These are phyloP conservation scores for Xanthostigma xanthostigma DNA, from an alignment of 2,888 invertebrate genomes.

Conservation along the genomic window DNA sequence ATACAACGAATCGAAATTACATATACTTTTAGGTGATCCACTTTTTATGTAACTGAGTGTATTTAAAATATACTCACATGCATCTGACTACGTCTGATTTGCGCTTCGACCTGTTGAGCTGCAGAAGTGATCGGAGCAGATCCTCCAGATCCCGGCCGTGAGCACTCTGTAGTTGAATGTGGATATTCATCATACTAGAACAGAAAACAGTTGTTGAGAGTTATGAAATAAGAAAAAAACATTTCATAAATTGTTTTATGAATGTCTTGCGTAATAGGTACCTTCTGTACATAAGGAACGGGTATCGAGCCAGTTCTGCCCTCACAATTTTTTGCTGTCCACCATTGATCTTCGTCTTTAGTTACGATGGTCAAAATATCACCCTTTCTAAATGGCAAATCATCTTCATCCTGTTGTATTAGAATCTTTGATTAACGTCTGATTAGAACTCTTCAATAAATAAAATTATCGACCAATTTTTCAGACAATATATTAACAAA, in stretches of 20 bases:
- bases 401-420: slow-evolving; percentile 62
- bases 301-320: slow-evolving; percentile 90
- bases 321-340: slow-evolving; percentile 83
- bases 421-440: not conserved
- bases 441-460: no score
- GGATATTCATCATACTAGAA: slow-evolving; percentile 31
- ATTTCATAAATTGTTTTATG: not conserved
- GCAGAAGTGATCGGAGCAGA: slow-evolving; percentile 14
- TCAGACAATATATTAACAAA: no score
- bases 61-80: slow-evolving; percentile 21
- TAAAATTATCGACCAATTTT: no score
- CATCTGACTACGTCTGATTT: slow-evolving; percentile 28
- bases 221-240: not conserved
- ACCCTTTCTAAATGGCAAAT: slow-evolving; percentile 88
- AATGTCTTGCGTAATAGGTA: slow-evolving; percentile 24
- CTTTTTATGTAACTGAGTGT: not conserved
- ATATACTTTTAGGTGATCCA: no score
- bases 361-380: slow-evolving; percentile 84
- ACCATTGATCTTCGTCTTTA: slow-evolving; percentile 97
- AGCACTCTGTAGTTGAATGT: slow-evolving; percentile 22
- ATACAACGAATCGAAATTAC: no score
- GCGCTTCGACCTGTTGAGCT: slow-evolving; percentile 24
- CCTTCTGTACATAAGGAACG: slow-evolving; percentile 85
- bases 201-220: slow-evolving; percentile 1
- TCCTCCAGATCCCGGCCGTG: slow-evolving; percentile 27